Evolutionary conservation across 2,113 vertebrate species (phyloP), one percentile per base, ranked within the genome.

Genomic region (Meriones unguiculatus): DNA sequence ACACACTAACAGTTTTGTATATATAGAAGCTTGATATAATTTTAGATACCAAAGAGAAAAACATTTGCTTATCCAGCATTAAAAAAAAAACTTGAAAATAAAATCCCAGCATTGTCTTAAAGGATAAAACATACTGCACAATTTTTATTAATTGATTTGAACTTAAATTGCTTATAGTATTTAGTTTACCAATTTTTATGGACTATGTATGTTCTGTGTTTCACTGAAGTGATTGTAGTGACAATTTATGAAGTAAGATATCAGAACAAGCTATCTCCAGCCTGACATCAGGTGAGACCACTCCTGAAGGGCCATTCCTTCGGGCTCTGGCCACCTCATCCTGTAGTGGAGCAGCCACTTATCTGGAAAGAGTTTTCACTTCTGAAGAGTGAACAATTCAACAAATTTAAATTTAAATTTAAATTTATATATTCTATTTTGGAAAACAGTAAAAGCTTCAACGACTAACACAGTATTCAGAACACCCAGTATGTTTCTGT

Each of bases 61-160:
- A 8, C 7, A 59, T 82, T 15, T 93, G n/a, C 76, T 92, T 87
- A 88, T 64, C 35, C 81, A 96, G 0, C 6, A 72, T 80, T 69
- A 6, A 69, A 32, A 67, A 93, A 75, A 69, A 75, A 67, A 78
- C 65, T 94, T 90, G 17, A 75, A 52, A 13, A 87, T 78, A 22
- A 93, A 94, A 92, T 12, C 5, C 2, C 25, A 81, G n/a, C 22
- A n/a, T 82, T 77, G 13, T 46, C 62, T 92, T 91, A 73, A 93
- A 94, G 81, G 28, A 91, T 38, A 82, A 93, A 90, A 69, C 50
- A 52, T 78, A 70, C 13, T 89, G 28, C 17, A 64, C 35, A 90
- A n/a, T 80, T 92, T 91, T 91, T 28, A 85, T 15, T 78, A 76
- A 75, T 52, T 87, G 59, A 73, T 94, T 91, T 25, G 85, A 91